Base-by-base conservation (phyloP, 2,888 invertebrate species). In the Parnassius glacialis region DNA sequence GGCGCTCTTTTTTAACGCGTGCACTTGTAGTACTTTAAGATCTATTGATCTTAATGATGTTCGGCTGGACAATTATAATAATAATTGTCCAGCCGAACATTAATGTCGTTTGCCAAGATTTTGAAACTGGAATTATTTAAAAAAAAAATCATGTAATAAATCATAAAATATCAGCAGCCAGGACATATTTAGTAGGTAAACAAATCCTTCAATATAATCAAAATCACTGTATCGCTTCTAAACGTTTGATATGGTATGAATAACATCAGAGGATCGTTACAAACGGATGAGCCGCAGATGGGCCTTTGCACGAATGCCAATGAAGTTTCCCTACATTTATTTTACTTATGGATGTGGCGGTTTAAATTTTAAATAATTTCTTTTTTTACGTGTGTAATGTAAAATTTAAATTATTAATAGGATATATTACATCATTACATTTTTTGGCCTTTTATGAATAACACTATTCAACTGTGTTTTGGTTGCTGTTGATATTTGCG, bases 171-270 rank as follows among this genome's bases (percentile, higher is more conserved):
- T 50, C 16, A 41, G 20, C 34, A n/a, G 43, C 7, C 16, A 12
- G 1, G 43, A 25, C 34, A 41, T 68, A 66, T 67, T 67, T 68
- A 72, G 67, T 71, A 71, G 71, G 73, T 73, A 75, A 76, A 75
- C 34, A 34, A 34, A 34, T 34, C 34, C 34, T 34, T 79, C 74
- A 70, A 69, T 68, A 73, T 78, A 73, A 75, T 71, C 68, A 73
- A 75, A 81, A 84, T 83, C 84, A 78, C 72, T 76, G 79, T 80
- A 79, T 80, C 83, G 80, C 80, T 79, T 80, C 75, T 81, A 85
- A 87, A 84, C 84, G 84, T 85, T 88, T 90, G 89, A 87, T 88
- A 84, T 79, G 79, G 73, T 81, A 84, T 86, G 85, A 84, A 84
- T 85, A 87, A 87, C 87, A 90, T 90, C 88, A 88, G 74, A 89